A percentile compares a stretch with the other conserved stretches of the same genome.
Evolutionary conservation across 2,888 invertebrate species (phyloP).

Genomic region (Mesopsocus fuscifrons): DNA sequence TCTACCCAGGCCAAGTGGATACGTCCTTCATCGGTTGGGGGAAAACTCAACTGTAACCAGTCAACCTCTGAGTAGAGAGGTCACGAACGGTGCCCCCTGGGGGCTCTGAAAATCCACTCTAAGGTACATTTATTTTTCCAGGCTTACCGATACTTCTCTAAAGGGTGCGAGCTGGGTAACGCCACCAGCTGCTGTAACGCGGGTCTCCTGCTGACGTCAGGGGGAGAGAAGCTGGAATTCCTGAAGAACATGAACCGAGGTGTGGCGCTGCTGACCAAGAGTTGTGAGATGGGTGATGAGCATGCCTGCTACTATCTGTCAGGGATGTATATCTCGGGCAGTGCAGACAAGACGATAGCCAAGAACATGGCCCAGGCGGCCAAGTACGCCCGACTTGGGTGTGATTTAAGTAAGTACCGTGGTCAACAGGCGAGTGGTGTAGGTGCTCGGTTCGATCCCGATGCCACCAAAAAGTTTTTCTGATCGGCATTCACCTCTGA

Average conservation of each 20-base stretch:
- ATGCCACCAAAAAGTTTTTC: no score
- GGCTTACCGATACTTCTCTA: conserved; percentile 17
- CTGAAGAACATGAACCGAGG: conserved; percentile 22
- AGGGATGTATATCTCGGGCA: conserved; percentile 56
- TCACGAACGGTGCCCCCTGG: no score
- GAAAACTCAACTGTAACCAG: no score
- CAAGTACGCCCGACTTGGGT: conserved; percentile 54
- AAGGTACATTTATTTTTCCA: conserved; percentile 14
- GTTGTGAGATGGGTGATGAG: conserved; percentile 33
- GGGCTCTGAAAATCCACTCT: no score
- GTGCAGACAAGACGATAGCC: conserved; percentile 25
- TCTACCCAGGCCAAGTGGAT: no score
- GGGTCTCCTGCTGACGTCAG: conserved; percentile 40
- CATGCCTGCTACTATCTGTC: conserved; percentile 66
- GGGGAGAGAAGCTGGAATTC: conserved; percentile 14
- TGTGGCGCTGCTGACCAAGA: conserved; percentile 30
- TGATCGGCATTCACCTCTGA: no score
- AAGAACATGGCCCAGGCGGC: conserved; percentile 63
- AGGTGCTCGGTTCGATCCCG: no score
- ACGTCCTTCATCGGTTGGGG: no score
- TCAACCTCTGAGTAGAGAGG: no score
- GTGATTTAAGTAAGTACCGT: conserved; percentile 33
- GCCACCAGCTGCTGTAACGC: conserved; percentile 59
- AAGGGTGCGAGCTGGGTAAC: no score
- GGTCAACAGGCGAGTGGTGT: conserved; percentile 24